Percentiles rank a stretch among this genome's conserved stretches.
These are phyloP conservation scores for Neria commutata DNA, from an alignment of 2,888 invertebrate genomes.

Conservation along the genomic window DNA sequence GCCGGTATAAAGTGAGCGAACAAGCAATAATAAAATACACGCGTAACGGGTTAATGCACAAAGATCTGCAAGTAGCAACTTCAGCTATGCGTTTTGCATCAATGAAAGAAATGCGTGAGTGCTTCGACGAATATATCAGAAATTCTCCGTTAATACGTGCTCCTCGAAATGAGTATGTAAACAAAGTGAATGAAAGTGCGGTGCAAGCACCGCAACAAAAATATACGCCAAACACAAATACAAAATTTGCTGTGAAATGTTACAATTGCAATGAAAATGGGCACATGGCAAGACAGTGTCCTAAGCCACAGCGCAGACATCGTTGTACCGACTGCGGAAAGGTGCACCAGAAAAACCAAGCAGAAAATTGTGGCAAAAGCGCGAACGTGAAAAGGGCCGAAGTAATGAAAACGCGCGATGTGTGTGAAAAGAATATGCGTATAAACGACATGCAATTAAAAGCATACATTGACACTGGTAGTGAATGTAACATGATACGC, in stretches of 20 bases:
- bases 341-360: no score
- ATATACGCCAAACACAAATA: no score
- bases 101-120: not conserved
- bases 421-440: no score
- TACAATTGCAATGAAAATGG: not conserved
- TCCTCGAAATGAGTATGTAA: not conserved
- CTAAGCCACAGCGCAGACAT: not conserved
- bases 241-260: not conserved
- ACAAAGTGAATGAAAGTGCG: not conserved
- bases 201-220: not conserved
- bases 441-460: no score
- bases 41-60: not conserved
- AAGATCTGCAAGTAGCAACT: not conserved
- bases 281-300: not conserved
- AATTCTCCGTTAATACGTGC: not conserved
- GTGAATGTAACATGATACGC: no score
- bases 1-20: not conserved
- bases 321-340: not conserved
- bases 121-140: not conserved
- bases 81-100: not conserved
- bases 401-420: no score
- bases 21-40: not conserved
- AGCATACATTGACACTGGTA: no score
- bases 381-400: no score
- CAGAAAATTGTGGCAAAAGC: no score